phyloP scores from a whole-genome alignment of 2,888 invertebrate genomes.

The Lissonota sp. region DNA sequence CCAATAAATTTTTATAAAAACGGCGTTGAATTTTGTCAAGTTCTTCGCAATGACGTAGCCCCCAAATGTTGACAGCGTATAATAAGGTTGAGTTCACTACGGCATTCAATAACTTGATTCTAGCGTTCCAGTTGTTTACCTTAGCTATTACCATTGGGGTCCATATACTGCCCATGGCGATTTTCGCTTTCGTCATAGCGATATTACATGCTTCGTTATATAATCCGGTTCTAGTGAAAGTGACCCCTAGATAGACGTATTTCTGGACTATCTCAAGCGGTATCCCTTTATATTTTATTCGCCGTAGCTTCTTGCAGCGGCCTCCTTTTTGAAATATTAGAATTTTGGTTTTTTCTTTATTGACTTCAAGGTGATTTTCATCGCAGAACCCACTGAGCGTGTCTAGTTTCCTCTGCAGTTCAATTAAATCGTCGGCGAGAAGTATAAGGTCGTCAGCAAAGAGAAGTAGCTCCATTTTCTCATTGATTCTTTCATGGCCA shows the following conservation, averaged over 20 bases:
- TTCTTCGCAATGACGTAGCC: constrained; percentile 24
- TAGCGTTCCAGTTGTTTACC: constrained; percentile 11
- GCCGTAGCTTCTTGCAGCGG: constrained; percentile 6
- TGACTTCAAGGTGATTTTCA: constrained; percentile 24
- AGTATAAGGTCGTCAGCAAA: constrained; percentile 45
- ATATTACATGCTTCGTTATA: constrained; percentile 8
- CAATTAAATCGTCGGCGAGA: constrained; percentile 6
- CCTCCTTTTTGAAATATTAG: constrained; percentile 54
- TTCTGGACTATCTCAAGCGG: constrained; percentile 8
- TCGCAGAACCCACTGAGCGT: constrained; percentile 13
- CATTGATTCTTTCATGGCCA: not conserved
- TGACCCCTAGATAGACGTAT: constrained; percentile 14
- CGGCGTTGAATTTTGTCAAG: constrained; percentile 26
- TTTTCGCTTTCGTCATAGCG: constrained; percentile 8
- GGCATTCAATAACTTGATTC: not conserved
- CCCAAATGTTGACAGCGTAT: constrained; percentile 33
- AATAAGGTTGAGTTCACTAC: constrained; percentile 16
- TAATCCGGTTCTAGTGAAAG: constrained; percentile 11
- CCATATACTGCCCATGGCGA: constrained; percentile 22
- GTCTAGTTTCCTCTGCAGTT: constrained; percentile 24
- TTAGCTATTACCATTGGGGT: constrained; percentile 10
- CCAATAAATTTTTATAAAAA: constrained; percentile 28
- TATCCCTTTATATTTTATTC: constrained; percentile 3
- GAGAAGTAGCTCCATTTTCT: constrained; percentile 23
- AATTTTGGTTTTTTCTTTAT: constrained; percentile 6